Percentiles rank a stretch among this genome's conserved stretches.
Evolutionary conservation across 2,113 vertebrate genomes (phyloP).

Genomic region (Lates calcarifer): DNA sequence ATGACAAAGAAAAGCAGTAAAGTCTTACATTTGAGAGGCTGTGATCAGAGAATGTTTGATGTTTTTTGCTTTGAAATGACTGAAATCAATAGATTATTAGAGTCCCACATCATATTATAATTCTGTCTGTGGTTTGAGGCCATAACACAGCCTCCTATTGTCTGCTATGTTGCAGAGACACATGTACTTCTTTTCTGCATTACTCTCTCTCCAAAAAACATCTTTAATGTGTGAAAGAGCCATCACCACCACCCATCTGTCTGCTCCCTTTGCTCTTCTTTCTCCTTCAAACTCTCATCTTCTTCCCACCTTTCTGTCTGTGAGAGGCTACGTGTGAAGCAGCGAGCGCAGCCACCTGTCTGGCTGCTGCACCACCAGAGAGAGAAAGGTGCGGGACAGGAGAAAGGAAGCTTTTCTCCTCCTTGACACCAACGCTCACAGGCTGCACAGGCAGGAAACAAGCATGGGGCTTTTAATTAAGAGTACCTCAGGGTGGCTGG

Average conservation of each 20-base stretch:
- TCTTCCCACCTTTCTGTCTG: conserved; percentile 24
- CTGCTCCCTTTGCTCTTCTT: conserved; percentile 21
- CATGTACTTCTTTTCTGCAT: not conserved
- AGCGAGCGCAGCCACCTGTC: not conserved
- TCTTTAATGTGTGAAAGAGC: conserved; percentile 29
- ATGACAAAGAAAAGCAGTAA: too few species aligned
- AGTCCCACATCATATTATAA: too few species aligned
- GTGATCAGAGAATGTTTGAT: too few species aligned
- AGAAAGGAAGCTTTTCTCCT: conserved; percentile 26
- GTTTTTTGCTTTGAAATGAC: too few species aligned
- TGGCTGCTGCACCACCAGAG: conserved; percentile 6
- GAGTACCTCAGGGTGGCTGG: conserved; percentile 55
- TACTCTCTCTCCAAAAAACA: conserved; percentile 6
- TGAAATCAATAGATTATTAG: too few species aligned
- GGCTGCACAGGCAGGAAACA: conserved; percentile 45
- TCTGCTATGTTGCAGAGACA: not conserved
- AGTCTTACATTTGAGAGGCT: too few species aligned
- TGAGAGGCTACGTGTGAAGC: conserved; percentile 21
- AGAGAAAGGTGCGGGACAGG: conserved; percentile 1
- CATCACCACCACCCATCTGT: conserved; percentile 26
- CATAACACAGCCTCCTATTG: not conserved
- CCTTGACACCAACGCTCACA: conserved; percentile 20
- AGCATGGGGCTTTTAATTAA: conserved; percentile 74
- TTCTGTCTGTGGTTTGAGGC: too few species aligned
- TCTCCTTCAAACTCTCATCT: conserved; percentile 40